Percentiles rank a stretch among this genome's conserved stretches.
Evolutionary conservation across 2,797 vertebrate species (phyloP).

Genomic region (Manis javanica): DNA sequence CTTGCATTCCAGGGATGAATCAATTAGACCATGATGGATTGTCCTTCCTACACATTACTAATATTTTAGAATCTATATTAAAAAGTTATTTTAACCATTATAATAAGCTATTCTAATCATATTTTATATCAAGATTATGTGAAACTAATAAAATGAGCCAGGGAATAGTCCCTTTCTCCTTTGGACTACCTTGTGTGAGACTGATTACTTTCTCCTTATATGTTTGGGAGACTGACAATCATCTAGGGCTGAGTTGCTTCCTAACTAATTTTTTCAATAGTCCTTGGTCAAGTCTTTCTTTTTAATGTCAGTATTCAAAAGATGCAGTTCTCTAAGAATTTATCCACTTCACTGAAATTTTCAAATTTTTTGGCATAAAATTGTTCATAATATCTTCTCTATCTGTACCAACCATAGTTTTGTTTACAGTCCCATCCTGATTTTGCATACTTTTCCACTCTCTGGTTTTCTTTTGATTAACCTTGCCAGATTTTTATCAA

Average conservation of each 20-base stretch:
- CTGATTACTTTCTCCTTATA: neutral
- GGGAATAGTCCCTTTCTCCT: neutral
- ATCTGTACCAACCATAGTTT: neutral
- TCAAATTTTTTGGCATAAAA: neutral
- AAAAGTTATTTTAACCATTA: neutral
- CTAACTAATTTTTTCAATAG: neutral
- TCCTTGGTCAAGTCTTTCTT: neutral
- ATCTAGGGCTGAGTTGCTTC: neutral
- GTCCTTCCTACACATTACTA: neutral
- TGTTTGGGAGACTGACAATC: neutral
- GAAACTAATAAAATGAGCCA: neutral
- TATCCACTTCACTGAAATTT: neutral
- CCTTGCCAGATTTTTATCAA: neutral
- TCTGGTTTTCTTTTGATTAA: neutral
- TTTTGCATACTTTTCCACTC: neutral
- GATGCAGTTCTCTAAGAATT: neutral
- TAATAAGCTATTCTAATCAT: neutral
- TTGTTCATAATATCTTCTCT: neutral
- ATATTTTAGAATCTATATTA: constrained; percentile 1
- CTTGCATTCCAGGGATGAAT: neutral
- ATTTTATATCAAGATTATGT: neutral
- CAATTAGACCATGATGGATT: neutral
- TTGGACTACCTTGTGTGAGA: neutral
- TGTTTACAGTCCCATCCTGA: neutral
- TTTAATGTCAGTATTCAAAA: neutral